Base-by-base conservation (phyloP, 2,888 invertebrate genomes). In the Bellardia pandia region DNA sequence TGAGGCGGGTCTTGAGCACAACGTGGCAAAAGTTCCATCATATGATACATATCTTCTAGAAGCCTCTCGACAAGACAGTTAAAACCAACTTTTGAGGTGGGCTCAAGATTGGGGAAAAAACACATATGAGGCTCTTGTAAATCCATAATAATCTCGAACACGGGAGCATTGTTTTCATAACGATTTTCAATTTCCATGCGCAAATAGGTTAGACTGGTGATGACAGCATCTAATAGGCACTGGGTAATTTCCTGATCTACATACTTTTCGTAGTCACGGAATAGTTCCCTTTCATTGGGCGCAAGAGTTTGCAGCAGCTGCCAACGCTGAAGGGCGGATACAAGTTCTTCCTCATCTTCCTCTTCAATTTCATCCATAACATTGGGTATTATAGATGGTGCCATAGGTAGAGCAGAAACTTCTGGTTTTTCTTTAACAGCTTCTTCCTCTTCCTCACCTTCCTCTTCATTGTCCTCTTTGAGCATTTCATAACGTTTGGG, bases 71-170 rank as follows among this genome's bases (percentile, higher is more conserved):
- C 94, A 40, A 96, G 95, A 76, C 94, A 94, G 62, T 95, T 95
- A 88, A 98, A 96, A 9, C 97, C 96, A 60, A 95, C 51, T 8
- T 83, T 88, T 0, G 90, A 90, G 2, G 48, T 74, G 0, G 82
- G 78, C 74, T 92, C 95, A 0, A 95, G 92, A 90, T 96, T 95
- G 0, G 98, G 98, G 37, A 95, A 94, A 91, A 96, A 98, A 71
- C 95, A 94, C 85, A 98, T 96, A 78, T 96, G 95, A 45, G 96
- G 96, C 88, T 96, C 96, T 88, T 95, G 95, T 4, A 98, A 94
- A 90, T 96, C 96, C 90, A 98, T 95, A 69, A 95, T 93, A 2
- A 98, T 95, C 93, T 97, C 96, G 93, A 98, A 96, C 56, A 98
- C 95, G 0, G 98, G 97, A 2, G 91, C 84, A 86, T 92, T 90